phyloP scores from a whole-genome alignment of 2,797 vertebrate genomes.

The Clangula hyemalis region DNA sequence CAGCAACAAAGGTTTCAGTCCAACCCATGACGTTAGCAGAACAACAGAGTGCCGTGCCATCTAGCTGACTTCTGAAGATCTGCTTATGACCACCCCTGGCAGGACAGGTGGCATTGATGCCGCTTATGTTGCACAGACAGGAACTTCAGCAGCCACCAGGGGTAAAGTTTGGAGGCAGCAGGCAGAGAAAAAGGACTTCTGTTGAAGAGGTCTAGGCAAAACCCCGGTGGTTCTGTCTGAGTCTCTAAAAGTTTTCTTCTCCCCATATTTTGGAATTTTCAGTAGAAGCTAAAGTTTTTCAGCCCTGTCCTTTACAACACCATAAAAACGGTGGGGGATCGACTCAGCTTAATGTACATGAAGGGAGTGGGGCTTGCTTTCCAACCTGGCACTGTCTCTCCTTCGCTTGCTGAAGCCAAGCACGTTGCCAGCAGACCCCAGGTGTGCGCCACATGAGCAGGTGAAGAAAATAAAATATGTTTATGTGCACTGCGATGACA shows the following conservation, averaged over 20 bases:
- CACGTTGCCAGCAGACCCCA: slow-evolving; percentile 42
- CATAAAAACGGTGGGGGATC: slow-evolving; percentile 54
- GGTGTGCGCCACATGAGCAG: slow-evolving; percentile 71
- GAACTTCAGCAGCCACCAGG: neutral
- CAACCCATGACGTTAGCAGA: slow-evolving; percentile 10
- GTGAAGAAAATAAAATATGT: slow-evolving; percentile 75
- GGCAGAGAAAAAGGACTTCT: neutral
- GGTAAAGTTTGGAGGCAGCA: neutral
- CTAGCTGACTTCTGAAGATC: neutral
- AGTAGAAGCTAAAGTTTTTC: slow-evolving; percentile 37
- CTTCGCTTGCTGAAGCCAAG: slow-evolving; percentile 7
- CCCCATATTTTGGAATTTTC: neutral
- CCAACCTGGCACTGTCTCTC: slow-evolving; percentile 60
- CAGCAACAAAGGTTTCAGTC: slow-evolving; percentile 25
- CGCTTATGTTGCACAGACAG: neutral
- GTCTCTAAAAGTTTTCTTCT: neutral
- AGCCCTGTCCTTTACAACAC: slow-evolving; percentile 47
- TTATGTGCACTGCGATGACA: slow-evolving; percentile 67
- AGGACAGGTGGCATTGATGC: neutral
- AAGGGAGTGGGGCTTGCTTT: slow-evolving; percentile 41
- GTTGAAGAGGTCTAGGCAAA: neutral
- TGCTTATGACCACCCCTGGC: neutral
- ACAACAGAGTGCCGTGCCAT: slow-evolving; percentile 8
- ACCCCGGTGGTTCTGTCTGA: neutral
- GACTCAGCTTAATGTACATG: neutral